Conservation (phyloP, 92 coral and sea anemone species). For the Palythoa grandiflora region DNA sequence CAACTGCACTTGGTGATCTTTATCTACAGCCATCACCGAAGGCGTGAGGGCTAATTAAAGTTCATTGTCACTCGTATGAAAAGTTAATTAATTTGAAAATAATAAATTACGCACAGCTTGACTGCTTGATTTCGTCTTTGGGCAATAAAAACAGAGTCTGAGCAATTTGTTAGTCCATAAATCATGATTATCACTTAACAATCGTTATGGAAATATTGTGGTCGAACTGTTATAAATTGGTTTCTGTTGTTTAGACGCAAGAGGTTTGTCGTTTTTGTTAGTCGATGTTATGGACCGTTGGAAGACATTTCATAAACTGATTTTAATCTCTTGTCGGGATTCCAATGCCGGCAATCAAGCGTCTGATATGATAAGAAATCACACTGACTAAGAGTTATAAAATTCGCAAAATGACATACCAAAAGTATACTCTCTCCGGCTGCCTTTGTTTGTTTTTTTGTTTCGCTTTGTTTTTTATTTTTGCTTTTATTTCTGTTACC, state of each 20-base stretch:
- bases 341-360: slow-evolving; percentile 9
- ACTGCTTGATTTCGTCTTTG: slow-evolving; percentile 9
- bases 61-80: slow-evolving; percentile 36
- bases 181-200: slow-evolving; percentile 24
- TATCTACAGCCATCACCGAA: neutral
- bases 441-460: neutral
- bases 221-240: slow-evolving; percentile 17
- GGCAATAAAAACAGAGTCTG: slow-evolving; percentile 39
- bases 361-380: slow-evolving; percentile 18
- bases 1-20: slow-evolving; percentile 29
- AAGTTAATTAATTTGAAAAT: slow-evolving; percentile 51
- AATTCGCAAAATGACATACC: neutral
- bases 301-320: slow-evolving; percentile 34
- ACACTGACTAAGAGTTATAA: neutral
- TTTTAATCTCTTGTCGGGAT: slow-evolving; percentile 35
- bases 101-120: slow-evolving; percentile 52
- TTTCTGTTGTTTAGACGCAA: neutral
- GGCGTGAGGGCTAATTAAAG: slow-evolving; percentile 49
- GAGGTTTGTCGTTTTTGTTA: slow-evolving; percentile 19
- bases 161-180: slow-evolving; percentile 25
- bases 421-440: neutral
- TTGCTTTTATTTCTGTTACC: neutral
- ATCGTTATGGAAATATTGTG: slow-evolving; percentile 43
- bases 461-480: neutral
- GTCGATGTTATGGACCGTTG: neutral